Base-by-base conservation (phyloP, 1,140 invertebrate genomes). In the Nilaparvata lugens region DNA sequence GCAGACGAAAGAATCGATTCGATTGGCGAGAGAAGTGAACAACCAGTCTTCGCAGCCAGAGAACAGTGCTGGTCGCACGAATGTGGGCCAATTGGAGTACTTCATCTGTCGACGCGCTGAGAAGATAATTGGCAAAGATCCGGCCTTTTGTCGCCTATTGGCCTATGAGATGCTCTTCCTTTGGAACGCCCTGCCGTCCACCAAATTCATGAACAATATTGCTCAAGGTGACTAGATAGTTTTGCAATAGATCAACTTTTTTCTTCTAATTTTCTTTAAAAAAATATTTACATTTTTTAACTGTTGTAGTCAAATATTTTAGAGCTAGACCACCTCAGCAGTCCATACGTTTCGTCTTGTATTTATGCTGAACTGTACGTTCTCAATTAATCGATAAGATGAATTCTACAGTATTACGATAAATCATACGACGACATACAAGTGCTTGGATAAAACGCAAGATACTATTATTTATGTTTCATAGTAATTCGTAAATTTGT, bases 81-180 rank as follows among this genome's bases (percentile, higher is more conserved):
- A 38, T 38, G 35, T 18, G 2, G 55, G 38, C 13, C 59, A 48
- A 13, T 55, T 56, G 52, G 60, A 62, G 21, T 54, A 62, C 38
- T 62, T 58, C 18, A 58, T 62, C 38, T 42, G 28, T 25, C 54
- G 60, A 6, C 54, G 56, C 1, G 48, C 60, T 3, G 16, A 28
- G 13, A 43, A 43, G 18, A 28, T 60, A 4, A 23, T 48, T 21
- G 14, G 21, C 11, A 19, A 55, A 54, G 18, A 42, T 21, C 54
- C 63, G 7, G 54, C 61, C 35, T 67, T 62, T 23, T 63, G 59
- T 60, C 77, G 78, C 61, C 69, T 88, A 35, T 73, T 86, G 13
- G 75, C 81, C 28, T 82, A 84, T 67, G 86, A 88, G 70, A 73
- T 87, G 64, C 72, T 88, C 4, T 88, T 86, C 64, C 71, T 88